Conservation (phyloP, 1,140 invertebrate genomes). For the Heliconius melpomene region DNA sequence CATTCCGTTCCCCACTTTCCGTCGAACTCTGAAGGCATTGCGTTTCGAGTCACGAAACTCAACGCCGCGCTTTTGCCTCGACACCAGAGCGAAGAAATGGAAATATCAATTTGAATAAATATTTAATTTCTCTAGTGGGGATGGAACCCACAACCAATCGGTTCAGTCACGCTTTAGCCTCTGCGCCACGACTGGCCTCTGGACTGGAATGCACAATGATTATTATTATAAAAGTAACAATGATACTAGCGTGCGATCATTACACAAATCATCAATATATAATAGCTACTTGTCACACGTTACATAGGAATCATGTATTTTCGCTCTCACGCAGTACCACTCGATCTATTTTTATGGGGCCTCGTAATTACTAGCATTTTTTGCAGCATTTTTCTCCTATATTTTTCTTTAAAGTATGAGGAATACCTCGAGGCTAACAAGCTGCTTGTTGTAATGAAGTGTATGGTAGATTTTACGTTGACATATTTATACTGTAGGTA, state of each 20-base stretch:
- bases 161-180: no score
- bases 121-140: no score
- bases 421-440: background rate
- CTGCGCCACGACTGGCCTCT: no score
- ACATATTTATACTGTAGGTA: background rate
- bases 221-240: background rate
- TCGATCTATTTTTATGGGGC: conserved; percentile 9
- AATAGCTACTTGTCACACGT: background rate
- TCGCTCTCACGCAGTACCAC: background rate
- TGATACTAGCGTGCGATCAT: background rate
- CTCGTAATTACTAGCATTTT: background rate
- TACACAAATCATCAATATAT: background rate
- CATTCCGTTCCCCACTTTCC: no score
- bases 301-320: background rate
- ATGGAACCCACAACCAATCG: no score
- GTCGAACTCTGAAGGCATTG: no score
- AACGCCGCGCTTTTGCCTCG: no score
- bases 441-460: background rate
- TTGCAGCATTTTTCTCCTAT: background rate
- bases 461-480: background rate
- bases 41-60: no score
- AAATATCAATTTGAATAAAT: no score
- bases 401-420: background rate
- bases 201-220: background rate
- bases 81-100: no score